A percentile compares a stretch with the other conserved stretches of the same genome.
These are phyloP conservation scores for Pseudanteris insignis DNA, from an alignment of 2,888 invertebrate species.

Conservation along the genomic window DNA sequence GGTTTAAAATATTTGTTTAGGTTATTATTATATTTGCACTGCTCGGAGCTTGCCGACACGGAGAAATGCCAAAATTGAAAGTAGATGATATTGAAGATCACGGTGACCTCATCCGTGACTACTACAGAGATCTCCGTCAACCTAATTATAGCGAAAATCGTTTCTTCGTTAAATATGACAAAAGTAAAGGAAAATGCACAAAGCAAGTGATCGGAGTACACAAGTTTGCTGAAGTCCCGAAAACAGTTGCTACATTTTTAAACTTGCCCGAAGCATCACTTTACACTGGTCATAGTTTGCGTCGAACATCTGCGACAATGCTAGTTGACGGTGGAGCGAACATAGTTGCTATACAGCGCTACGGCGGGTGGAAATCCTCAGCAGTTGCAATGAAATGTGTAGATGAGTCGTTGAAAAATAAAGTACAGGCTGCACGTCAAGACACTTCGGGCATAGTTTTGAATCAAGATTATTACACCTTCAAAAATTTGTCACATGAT, in stretches of 20 bases:
- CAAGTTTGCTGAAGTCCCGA: conserved; percentile 5
- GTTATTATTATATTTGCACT: conserved; percentile 9
- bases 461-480: conserved; percentile 10
- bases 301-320: conserved; percentile 31
- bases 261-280: not conserved
- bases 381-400: conserved; percentile 13
- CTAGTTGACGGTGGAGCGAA: conserved; percentile 14
- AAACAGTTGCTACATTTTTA: conserved; percentile 1
- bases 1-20: conserved; percentile 9
- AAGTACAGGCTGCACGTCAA: conserved; percentile 10
- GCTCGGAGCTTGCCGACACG: conserved; percentile 7
- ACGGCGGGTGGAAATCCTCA: conserved; percentile 11
- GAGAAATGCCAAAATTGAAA: conserved; percentile 10
- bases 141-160: not conserved
- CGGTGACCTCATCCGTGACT: conserved; percentile 1
- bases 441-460: conserved; percentile 8
- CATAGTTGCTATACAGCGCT: conserved; percentile 3
- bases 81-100: conserved; percentile 5
- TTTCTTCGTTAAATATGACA: conserved; percentile 6
- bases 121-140: conserved; percentile 2
- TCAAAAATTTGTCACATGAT: no score
- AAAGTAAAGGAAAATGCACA: conserved; percentile 3
- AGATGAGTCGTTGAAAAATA: conserved; percentile 10
- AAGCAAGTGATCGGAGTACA: conserved; percentile 10
- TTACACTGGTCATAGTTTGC: conserved; percentile 12